Evolutionary conservation across 2,888 invertebrate species (phyloP), one percentile per base, ranked within the genome.

Genomic region (Nephrotoma guestfalica): DNA sequence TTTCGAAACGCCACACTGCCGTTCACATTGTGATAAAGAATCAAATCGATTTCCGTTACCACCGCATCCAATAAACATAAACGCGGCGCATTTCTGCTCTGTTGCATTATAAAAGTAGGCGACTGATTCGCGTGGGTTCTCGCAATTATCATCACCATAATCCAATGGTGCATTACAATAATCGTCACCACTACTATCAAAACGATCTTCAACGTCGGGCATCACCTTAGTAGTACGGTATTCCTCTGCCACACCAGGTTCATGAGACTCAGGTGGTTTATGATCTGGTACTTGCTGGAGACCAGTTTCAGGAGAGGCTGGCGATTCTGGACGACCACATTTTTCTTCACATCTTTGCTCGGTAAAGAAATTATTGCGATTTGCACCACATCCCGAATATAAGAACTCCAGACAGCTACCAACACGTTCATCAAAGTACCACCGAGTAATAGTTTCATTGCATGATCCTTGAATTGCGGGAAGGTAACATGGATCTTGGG

Each of bases 1-100:
- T 89, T 93, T 93, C 92, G 95, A 96, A 86, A 91, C 92, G 15
- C 97, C 96, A 89, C 97, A 97, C 86, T 94, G 94, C 87, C 96
- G 92, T 90, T 96, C 94, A 90, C 96, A 96, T 89, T 96, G 95
- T 89, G 96, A 96, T 89, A 94, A 94, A 0, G 94, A 94, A 87
- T 93, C 92, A 91, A 95, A 96, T 87, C 95, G 93, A 91, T 97
- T 97, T 83, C 93, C 93, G 89, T 95, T 96, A 71, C 96, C 95
- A 6, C 94, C 94, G 90, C 98, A 98, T 41, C 98, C 98, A 85
- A 97, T 96, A 90, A 95, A 98, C 71, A 94, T 94, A 91, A 98
- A 97, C 89, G 93, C 93, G 88, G 93, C 93, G 91, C 97, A 97
- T 41, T 40, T 93, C 89, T 95, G 95, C 0, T 93, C 92, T 1